These are phyloP conservation scores for Aramus guarauna DNA, from an alignment of 2,113 vertebrate species.

Conservation along the genomic window DNA sequence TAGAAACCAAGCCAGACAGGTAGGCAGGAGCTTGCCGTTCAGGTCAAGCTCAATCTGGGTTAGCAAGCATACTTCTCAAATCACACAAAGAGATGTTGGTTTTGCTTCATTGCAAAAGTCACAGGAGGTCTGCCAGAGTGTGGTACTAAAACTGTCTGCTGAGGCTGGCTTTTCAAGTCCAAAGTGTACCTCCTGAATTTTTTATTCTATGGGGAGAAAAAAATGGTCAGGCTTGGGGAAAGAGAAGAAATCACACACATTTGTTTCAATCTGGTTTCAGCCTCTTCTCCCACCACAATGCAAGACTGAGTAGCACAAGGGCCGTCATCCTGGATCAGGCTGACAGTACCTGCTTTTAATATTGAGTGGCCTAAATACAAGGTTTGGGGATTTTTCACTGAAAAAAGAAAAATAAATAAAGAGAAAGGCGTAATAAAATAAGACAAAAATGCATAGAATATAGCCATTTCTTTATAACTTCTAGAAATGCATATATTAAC, in stretches of 20 bases:
- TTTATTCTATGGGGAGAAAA: neutral
- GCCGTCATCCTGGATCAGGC: neutral
- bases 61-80: neutral
- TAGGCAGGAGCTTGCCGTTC: neutral
- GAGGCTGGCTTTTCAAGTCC: neutral
- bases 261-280: neutral
- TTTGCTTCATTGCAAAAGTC: neutral
- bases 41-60: neutral
- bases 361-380: no score
- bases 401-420: neutral
- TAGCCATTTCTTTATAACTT: neutral
- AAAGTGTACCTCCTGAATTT: neutral
- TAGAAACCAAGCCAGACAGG: neutral
- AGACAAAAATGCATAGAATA: neutral
- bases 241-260: neutral
- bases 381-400: no score
- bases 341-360: neutral
- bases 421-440: neutral
- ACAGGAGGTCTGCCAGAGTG: neutral
- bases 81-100: neutral
- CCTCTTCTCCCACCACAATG: neutral
- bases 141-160: neutral
- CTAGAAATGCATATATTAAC: neutral
- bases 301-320: rapidly evolving
- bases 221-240: neutral